Conservation (phyloP, 2,888 invertebrate genomes). For the Hyalella azteca region DNA sequence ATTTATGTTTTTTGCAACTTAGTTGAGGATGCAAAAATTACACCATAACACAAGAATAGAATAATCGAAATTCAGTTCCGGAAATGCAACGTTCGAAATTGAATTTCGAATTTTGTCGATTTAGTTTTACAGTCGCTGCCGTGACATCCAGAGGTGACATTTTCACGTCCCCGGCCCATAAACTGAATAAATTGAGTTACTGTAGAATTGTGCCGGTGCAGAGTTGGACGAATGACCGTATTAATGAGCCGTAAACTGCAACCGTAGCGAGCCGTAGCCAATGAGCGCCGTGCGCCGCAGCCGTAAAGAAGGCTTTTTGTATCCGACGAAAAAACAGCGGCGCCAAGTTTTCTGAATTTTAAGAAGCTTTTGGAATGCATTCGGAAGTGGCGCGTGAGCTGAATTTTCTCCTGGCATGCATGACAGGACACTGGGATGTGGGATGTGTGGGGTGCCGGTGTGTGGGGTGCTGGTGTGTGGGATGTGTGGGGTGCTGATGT, state of each 20-base stretch:
- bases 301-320: not conserved
- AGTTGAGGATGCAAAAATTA: too few species aligned
- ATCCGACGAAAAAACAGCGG: not conserved
- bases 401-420: not conserved
- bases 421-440: not conserved
- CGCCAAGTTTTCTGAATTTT: conserved; percentile 12
- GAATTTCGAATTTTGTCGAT: too few species aligned
- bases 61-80: too few species aligned
- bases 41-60: too few species aligned
- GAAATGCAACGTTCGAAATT: too few species aligned
- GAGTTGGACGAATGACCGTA: not conserved
- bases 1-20: too few species aligned
- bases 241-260: not conserved
- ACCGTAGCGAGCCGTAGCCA: not conserved
- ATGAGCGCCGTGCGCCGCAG: not conserved
- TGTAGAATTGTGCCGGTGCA: too few species aligned
- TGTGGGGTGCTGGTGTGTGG: not conserved
- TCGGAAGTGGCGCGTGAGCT: not conserved
- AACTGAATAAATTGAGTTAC: too few species aligned
- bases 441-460: not conserved
- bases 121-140: too few species aligned
- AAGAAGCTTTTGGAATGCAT: conserved; percentile 4
- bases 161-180: too few species aligned
- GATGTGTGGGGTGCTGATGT: not conserved
- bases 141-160: too few species aligned